Conservation (phyloP, 2,113 vertebrate species). For the Microcebus ravelobensis region DNA sequence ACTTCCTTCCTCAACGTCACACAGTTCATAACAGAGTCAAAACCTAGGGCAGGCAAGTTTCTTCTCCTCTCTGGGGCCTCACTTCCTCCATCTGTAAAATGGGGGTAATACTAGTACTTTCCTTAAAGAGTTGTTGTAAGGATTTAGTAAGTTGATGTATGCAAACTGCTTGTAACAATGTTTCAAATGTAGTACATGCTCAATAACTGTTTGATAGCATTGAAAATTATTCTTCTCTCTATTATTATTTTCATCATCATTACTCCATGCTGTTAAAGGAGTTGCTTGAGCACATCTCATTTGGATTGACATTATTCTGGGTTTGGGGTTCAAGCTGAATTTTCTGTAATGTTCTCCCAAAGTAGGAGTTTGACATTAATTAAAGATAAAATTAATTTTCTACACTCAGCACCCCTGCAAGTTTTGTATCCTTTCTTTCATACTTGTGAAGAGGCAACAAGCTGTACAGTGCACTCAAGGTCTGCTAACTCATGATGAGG, state of each 20-base stretch:
- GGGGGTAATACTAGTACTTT: neutral
- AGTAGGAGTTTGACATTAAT: neutral
- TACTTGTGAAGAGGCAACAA: neutral
- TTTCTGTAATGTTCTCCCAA: neutral
- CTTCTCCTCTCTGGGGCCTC: neutral
- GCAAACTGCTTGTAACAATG: neutral
- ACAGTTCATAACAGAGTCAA: neutral
- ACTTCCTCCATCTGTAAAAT: neutral
- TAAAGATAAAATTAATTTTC: neutral
- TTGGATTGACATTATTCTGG: neutral
- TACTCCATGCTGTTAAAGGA: neutral
- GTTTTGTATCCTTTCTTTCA: neutral
- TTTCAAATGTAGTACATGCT: neutral
- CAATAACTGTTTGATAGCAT: neutral
- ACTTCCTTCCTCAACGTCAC: neutral
- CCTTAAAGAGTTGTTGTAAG: neutral
- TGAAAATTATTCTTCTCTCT: neutral
- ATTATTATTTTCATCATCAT: neutral
- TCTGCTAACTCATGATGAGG: neutral
- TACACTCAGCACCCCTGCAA: neutral
- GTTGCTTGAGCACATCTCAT: neutral
- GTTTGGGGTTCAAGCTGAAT: neutral
- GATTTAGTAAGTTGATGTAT: neutral
- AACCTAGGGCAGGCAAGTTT: neutral
- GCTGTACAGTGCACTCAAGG: neutral